A percentile compares a stretch with the other conserved stretches of the same genome.
These are phyloP conservation scores for Bradynema listronoti DNA, from an alignment of 1,140 invertebrate species.

Conservation along the genomic window DNA sequence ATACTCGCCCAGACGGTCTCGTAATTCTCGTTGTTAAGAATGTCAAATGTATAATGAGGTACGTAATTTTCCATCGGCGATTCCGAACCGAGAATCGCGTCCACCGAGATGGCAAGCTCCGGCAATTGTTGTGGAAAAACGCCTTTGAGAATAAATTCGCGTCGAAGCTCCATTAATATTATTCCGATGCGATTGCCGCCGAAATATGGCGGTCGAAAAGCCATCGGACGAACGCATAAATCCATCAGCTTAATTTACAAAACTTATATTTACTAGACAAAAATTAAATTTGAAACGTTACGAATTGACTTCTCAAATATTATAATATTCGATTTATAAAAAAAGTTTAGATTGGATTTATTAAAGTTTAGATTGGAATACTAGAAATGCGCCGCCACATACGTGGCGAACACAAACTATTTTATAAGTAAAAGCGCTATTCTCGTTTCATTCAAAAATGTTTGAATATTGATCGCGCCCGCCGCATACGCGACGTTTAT, in stretches of 20 bases:
- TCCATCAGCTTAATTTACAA: slow-evolving; percentile 47
- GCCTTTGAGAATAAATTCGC: slow-evolving; percentile 55
- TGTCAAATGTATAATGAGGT: slow-evolving; percentile 39
- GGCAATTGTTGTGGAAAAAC: slow-evolving; percentile 53
- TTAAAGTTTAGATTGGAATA: no score
- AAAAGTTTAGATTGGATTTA: no score
- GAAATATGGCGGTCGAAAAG: slow-evolving; percentile 52
- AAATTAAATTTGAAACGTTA: no score
- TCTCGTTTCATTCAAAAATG: no score
- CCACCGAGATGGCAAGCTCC: slow-evolving; percentile 43
- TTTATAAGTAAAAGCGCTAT: no score
- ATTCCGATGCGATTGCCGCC: slow-evolving; percentile 54
- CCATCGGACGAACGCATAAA: slow-evolving; percentile 45
- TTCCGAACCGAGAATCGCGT: slow-evolving; percentile 51
- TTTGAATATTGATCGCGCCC: no score
- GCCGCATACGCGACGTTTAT: no score
- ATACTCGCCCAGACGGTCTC: slow-evolving; percentile 49
- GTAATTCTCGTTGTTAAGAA: slow-evolving; percentile 41
- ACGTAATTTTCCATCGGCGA: slow-evolving; percentile 52
- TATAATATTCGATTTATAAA: no score
- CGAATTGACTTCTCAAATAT: no score
- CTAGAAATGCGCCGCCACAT: no score
- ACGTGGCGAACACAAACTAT: no score
- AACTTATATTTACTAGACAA: no score
- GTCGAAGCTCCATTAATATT: slow-evolving; percentile 52